Evolutionary conservation across 2,797 vertebrate genomes (phyloP).

Genomic region (Neoniphon sammara): DNA sequence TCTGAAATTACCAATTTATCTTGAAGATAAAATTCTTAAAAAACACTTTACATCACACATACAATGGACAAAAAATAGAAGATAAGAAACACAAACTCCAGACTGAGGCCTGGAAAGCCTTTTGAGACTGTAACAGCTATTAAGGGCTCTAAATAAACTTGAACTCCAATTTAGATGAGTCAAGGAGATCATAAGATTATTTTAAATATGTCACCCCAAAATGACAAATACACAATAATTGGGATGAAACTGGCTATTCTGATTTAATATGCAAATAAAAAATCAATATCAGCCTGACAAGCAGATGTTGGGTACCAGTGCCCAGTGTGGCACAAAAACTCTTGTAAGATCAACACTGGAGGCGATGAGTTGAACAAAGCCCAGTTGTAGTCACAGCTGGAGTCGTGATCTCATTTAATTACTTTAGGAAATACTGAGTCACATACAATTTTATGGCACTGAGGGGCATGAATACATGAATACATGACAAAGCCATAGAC

Average conservation of each 20-base stretch:
- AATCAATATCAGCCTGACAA: not conserved
- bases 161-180: not conserved
- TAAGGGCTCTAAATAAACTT: too few relatives aligned
- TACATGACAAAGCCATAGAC: not conserved
- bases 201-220: constrained; percentile 16
- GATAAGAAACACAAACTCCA: too few relatives aligned
- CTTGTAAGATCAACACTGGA: constrained; percentile 18
- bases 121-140: too few relatives aligned
- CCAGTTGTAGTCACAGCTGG: constrained; percentile 46
- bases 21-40: constrained; percentile 31
- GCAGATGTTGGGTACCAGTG: not conserved
- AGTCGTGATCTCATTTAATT: constrained; percentile 38
- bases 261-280: not conserved
- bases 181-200: constrained; percentile 46
- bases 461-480: constrained; percentile 1
- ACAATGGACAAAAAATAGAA: not conserved
- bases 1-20: not conserved
- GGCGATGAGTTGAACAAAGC: constrained; percentile 34
- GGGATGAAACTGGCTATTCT: constrained; percentile 20
- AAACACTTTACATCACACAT: constrained; percentile 19
- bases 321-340: constrained; percentile 3
- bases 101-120: not conserved
- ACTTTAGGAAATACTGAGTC: constrained; percentile 31
- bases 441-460: constrained; percentile 17
- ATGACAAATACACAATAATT: not conserved